These are phyloP conservation scores for Carollia perspicillata DNA, from an alignment of 2,113 vertebrate genomes.

Conservation along the genomic window DNA sequence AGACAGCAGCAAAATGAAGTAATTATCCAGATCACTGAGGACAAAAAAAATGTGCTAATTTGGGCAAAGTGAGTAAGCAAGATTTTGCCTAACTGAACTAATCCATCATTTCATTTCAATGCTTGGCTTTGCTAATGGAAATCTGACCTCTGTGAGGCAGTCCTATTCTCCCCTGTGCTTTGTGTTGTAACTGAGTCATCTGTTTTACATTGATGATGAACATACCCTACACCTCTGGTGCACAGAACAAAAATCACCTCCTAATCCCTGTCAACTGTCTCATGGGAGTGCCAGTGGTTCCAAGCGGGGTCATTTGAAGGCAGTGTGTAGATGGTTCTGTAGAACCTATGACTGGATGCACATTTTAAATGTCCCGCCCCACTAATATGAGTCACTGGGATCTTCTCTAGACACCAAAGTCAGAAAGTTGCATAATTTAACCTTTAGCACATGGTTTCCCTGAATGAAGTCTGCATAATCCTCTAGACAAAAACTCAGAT, in stretches of 20 bases:
- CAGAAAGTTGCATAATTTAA: not conserved
- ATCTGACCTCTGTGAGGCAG: constrained; percentile 4
- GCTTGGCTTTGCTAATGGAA: constrained; percentile 1
- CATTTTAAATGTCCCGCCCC: not conserved
- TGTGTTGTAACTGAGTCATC: not conserved
- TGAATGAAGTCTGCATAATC: constrained; percentile 13
- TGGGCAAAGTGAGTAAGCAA: constrained; percentile 61
- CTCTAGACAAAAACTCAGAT: not conserved
- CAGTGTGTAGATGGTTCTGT: not conserved
- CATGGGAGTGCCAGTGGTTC: not conserved
- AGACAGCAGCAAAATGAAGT: constrained; percentile 58
- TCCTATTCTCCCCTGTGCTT: not conserved
- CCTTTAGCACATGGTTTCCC: not conserved
- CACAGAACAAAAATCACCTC: constrained; percentile 2
- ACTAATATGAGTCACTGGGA: not conserved
- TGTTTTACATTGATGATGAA: constrained; percentile 3
- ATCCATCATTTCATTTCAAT: constrained; percentile 62
- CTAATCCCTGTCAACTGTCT: constrained; percentile 7
- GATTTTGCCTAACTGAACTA: constrained; percentile 57
- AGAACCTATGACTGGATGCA: not conserved
- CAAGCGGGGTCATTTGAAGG: not conserved
- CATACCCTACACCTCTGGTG: not conserved
- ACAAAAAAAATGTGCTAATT: constrained; percentile 56
- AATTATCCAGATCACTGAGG: constrained; percentile 61
- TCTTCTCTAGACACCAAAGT: not conserved